phyloP scores from a whole-genome alignment of 2,888 invertebrate genomes.

The Agrochola litura region DNA sequence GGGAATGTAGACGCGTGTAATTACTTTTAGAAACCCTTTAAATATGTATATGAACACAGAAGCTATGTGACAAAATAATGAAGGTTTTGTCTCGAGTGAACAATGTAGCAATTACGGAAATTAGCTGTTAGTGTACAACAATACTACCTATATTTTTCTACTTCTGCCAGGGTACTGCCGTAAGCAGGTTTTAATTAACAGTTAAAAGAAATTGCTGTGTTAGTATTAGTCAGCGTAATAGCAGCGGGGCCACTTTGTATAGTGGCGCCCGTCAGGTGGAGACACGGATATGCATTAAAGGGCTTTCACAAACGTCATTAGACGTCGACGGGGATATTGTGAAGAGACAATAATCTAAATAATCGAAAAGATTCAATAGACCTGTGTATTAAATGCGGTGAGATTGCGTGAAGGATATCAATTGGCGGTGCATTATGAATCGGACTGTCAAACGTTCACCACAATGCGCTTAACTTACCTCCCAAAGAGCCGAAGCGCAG shows the following conservation, averaged over 20 bases:
- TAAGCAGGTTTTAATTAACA: constrained; percentile 45
- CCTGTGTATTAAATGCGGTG: constrained; percentile 1
- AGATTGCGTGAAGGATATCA: constrained; percentile 20
- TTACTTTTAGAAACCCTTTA: constrained; percentile 60
- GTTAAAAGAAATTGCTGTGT: constrained; percentile 31
- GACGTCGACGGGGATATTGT: constrained; percentile 2
- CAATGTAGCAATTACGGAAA: constrained; percentile 39
- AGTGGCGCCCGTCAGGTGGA: constrained; percentile 7
- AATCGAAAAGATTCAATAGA: constrained; percentile 43
- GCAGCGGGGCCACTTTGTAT: constrained; percentile 18
- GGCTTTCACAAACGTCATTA: constrained; percentile 20
- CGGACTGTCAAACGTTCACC: constrained; percentile 44
- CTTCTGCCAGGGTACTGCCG: constrained; percentile 3
- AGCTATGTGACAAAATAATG: constrained; percentile 45
- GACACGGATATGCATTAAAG: background rate
- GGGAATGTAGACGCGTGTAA: constrained; percentile 59
- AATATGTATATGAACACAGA: constrained; percentile 46
- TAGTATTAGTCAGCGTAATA: constrained; percentile 32
- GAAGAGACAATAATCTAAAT: constrained; percentile 25
- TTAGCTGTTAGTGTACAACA: constrained; percentile 17
- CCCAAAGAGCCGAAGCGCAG: constrained; percentile 17
- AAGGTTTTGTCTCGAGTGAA: constrained; percentile 25
- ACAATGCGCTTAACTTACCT: constrained; percentile 33
- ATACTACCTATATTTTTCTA: constrained; percentile 20
- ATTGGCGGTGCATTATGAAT: constrained; percentile 49